Evolutionary conservation across 2,113 vertebrate species (phyloP), one percentile per base, ranked within the genome.

Genomic region (Planiliza haematocheilus): DNA sequence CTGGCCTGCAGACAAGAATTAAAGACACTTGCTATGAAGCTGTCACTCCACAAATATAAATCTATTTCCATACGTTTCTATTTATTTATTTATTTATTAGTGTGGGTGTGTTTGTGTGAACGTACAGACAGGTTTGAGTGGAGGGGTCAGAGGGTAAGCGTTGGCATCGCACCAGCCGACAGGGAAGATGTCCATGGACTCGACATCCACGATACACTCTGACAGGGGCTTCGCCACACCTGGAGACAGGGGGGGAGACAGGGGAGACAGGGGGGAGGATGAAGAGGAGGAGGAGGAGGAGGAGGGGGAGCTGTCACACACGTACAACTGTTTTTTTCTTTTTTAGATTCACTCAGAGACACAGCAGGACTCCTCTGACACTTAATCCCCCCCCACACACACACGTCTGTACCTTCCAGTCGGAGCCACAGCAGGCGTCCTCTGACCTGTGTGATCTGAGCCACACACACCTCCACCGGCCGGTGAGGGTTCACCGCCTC

Each of bases 81-180:
- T 64, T 60, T 68, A n/a, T 62, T n/a, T n/a, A 70, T 74, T 37
- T 65, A 14, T 62, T 63, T 63, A n/a, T n/a, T n/a, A n/a, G n/a
- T n/a, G n/a, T n/a, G n/a, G n/a, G n/a, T n/a, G n/a, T n/a, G n/a
- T n/a, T n/a, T n/a, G n/a, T n/a, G 7, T 20, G 38, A 88, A 97
- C 98, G 79, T 92, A 99, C 97, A 92, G 66, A 94, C 88, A 76
- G 95, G 84, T 91, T 95, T 97, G 69, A 94, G 91, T 1, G 97
- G 96, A 39, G 95, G 89, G 41, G 93, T 98, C 77, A 99, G 88
- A 57, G 95, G 95, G 79, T 97, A 99, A 52, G 89, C 80, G 79
- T 99, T 99, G 0, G 98, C 96, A 78, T 98, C 97, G 55, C 98
- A 99, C 98, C 97, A 99, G 82, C 98, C 98, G 55, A 98, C 96